These are phyloP conservation scores for Acleris laterana DNA, from an alignment of 2,888 invertebrate genomes.

Conservation along the genomic window DNA sequence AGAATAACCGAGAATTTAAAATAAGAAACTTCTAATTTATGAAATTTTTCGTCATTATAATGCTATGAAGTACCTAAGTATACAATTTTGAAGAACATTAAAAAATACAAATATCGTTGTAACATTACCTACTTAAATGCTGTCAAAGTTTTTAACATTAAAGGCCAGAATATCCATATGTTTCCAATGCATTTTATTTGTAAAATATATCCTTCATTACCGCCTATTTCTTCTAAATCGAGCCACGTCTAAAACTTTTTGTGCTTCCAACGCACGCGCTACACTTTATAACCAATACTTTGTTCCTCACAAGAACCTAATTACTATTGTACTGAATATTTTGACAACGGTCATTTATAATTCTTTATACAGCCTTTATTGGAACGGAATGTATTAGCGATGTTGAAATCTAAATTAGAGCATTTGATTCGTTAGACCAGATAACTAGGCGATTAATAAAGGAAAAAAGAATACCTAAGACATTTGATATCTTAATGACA, in stretches of 20 bases:
- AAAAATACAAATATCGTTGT: too few relatives aligned
- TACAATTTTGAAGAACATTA: too few relatives aligned
- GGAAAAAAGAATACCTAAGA: background rate
- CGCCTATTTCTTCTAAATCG: conserved; percentile 47
- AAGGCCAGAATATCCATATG: too few relatives aligned
- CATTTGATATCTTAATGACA: background rate
- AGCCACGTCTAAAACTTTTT: conserved; percentile 72
- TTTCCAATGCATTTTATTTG: too few relatives aligned
- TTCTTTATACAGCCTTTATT: conserved; percentile 63
- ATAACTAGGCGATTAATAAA: conserved; percentile 4
- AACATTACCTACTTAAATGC: too few relatives aligned
- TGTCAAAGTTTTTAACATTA: too few relatives aligned
- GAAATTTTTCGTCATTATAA: too few relatives aligned
- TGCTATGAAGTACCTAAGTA: too few relatives aligned
- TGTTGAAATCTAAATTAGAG: conserved; percentile 48
- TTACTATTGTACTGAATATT: conserved; percentile 79
- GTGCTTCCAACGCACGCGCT: conserved; percentile 73
- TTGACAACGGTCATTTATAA: conserved; percentile 82
- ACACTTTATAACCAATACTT: conserved; percentile 66
- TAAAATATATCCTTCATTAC: background rate
- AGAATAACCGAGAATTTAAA: too few relatives aligned
- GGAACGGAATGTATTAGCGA: conserved; percentile 49
- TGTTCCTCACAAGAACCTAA: conserved; percentile 79
- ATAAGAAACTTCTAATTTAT: too few relatives aligned
- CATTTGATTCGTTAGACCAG: conserved; percentile 10